Evolutionary conservation across 2,113 vertebrate species (phyloP).

Genomic region (Labeo catla): DNA sequence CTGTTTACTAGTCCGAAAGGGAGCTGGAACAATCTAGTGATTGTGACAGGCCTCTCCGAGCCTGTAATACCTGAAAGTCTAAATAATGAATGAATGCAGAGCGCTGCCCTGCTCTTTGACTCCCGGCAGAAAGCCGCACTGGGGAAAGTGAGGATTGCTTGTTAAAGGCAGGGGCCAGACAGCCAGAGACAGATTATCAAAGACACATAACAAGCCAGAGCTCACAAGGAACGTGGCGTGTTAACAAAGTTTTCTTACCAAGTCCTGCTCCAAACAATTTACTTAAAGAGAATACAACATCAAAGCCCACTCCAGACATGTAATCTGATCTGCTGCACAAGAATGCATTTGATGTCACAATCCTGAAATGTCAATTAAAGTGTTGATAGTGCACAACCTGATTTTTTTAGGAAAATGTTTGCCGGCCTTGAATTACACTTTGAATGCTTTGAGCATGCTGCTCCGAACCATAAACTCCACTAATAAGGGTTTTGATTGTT

Average conservation of each 20-base stretch:
- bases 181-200: slow-evolving; percentile 36
- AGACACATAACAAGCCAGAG: slow-evolving; percentile 40
- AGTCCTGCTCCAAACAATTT: not conserved
- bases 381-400: not conserved
- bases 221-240: slow-evolving; percentile 21
- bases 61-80: slow-evolving; percentile 41
- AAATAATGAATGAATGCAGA: slow-evolving; percentile 52
- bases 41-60: slow-evolving; percentile 47
- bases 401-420: not conserved
- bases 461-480: not conserved
- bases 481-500: not conserved
- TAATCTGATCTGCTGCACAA: not conserved
- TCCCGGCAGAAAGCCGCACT: slow-evolving; percentile 16
- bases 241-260: slow-evolving; percentile 16
- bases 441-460: not conserved
- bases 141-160: slow-evolving; percentile 37
- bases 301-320: slow-evolving; percentile 10
- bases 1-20: slow-evolving; percentile 37
- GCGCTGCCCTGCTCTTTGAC: slow-evolving; percentile 46
- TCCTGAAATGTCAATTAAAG: slow-evolving; percentile 10
- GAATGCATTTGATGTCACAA: not conserved
- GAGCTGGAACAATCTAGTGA: slow-evolving; percentile 40
- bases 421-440: slow-evolving; percentile 7
- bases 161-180: slow-evolving; percentile 37
- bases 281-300: slow-evolving; percentile 20